Evolutionary conservation across 2,888 invertebrate species (phyloP), one percentile per base, ranked within the genome.

Genomic region (Leptinotarsa haldemani): DNA sequence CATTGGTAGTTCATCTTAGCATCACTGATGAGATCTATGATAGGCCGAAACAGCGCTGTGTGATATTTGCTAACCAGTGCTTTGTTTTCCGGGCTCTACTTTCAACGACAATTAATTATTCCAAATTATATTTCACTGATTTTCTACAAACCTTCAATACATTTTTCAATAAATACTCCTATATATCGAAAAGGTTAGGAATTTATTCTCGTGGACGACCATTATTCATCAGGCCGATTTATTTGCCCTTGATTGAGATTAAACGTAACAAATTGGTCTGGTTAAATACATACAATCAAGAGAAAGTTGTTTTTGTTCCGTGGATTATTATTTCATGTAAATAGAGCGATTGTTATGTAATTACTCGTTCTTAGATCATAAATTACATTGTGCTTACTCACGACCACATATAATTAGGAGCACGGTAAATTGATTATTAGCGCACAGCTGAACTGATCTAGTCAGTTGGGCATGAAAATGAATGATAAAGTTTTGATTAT

Each of bases 291-390:
- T 25, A 22, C 66, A 66, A 66, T 66, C 66, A 66, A 66, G 48
- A 13, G 66, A 47, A 66, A 66, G 48, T 66, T 46, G 66, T 66
- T 48, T 52, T 66, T 13, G 48, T 48, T 30, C 66, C 66, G 66
- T 66, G 50, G 18, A 66, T 52, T 25, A 66, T 52, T n/a, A 66
- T 50, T 66, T 52, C 50, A 22, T 48, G 52, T 65, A 65, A 65
- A 61, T 40, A 61, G 61, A 61, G 40, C 61, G 40, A 61, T 61
- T 61, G 61, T 61, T 66, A 25, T 66, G 66, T 50, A 66, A 66
- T 66, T 47, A 66, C 22, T 66, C 52, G 66, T 66, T 66, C n/a
- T 48, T 66, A 15, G 66, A 48, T 50, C 66, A 25, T 66, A 47
- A 66, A 66, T 66, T 66, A 66, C 66, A 52, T 30, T 25, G 25